Evolutionary conservation across 2,113 vertebrate species (phyloP).

Genomic region (Mirounga angustirostris): DNA sequence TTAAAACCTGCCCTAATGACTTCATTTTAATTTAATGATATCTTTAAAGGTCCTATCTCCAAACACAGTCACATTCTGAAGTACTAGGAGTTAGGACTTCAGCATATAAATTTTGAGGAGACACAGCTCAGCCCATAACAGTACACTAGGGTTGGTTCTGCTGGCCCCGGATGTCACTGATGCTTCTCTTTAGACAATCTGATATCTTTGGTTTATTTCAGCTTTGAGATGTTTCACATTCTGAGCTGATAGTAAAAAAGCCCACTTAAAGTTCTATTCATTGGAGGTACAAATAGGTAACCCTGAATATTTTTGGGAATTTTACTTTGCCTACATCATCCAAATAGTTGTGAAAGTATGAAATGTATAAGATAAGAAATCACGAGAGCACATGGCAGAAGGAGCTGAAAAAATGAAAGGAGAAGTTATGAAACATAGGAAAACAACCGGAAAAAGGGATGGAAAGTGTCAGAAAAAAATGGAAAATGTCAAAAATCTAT

Average conservation of each 20-base stretch:
- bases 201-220: not conserved
- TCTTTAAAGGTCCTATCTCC: not conserved
- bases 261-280: not conserved
- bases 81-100: not conserved
- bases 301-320: not conserved
- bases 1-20: not conserved
- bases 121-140: not conserved
- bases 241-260: not conserved
- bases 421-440: conserved; percentile 9
- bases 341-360: not conserved
- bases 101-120: not conserved
- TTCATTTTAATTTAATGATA: not conserved
- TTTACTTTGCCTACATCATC: not conserved
- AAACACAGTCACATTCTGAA: not conserved
- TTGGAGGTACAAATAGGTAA: not conserved
- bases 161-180: not conserved
- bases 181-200: not conserved
- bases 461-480: not conserved
- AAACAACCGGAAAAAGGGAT: not conserved
- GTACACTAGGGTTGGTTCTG: not conserved
- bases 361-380: not conserved
- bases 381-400: not conserved
- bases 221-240: not conserved
- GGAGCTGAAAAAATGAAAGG: not conserved
- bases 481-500: not conserved